Percentiles rank a stretch among this genome's conserved stretches.
Conservation (phyloP, 2,888 invertebrate species). For the Idaea straminata region DNA sequence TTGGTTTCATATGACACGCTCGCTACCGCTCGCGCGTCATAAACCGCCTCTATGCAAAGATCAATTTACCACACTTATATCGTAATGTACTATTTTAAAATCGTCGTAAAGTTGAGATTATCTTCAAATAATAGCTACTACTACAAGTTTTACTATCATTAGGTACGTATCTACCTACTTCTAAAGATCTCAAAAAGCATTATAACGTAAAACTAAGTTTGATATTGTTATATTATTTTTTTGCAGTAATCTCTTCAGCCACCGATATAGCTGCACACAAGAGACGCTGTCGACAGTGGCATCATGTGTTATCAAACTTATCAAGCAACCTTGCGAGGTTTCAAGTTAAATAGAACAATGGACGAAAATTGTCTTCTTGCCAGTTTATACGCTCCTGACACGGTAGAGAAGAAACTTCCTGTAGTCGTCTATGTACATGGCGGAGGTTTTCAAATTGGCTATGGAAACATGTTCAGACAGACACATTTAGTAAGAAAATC, state of each 20-base stretch:
- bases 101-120: too few relatives aligned
- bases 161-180: too few relatives aligned
- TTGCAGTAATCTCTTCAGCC: background rate
- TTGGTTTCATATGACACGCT: too few relatives aligned
- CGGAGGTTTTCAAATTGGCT: constrained; percentile 58
- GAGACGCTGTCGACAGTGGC: background rate
- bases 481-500: constrained; percentile 38
- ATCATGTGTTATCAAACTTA: background rate
- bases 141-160: too few relatives aligned
- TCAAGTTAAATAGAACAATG: constrained; percentile 10
- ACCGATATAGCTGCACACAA: background rate
- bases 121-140: background rate
- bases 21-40: too few relatives aligned
- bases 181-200: too few relatives aligned
- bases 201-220: background rate
- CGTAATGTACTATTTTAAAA: too few relatives aligned
- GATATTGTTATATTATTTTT: background rate
- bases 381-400: constrained; percentile 57
- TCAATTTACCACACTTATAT: too few relatives aligned
- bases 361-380: constrained; percentile 56
- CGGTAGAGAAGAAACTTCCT: constrained; percentile 40
- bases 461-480: constrained; percentile 37
- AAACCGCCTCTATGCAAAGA: too few relatives aligned
- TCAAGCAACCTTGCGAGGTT: background rate
- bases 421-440: constrained; percentile 67